Conservation (phyloP, 2,113 vertebrate genomes). For the Orientallactaga bullata region DNA sequence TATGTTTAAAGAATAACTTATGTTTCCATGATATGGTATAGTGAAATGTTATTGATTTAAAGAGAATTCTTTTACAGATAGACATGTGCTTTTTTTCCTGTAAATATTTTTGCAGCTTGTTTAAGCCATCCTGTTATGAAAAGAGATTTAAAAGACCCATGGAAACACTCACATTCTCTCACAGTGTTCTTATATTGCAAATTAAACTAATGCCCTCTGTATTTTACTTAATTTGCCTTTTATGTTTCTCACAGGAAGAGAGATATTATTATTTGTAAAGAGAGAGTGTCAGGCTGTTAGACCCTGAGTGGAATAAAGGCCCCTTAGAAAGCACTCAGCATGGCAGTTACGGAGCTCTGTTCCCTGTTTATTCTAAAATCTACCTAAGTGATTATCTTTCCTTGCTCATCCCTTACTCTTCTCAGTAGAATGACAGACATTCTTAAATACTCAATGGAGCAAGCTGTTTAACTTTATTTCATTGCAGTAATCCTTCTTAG, state of each 20-base stretch:
- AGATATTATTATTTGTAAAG: neutral
- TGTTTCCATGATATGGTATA: neutral
- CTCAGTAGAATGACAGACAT: neutral
- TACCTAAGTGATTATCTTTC: slow-evolving; percentile 7
- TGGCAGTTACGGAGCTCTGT: slow-evolving; percentile 35
- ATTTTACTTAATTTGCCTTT: neutral
- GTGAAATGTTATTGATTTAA: neutral
- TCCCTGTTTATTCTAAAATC: slow-evolving; percentile 64
- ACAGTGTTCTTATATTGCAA: neutral
- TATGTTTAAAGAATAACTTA: neutral
- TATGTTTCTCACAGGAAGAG: slow-evolving; percentile 35
- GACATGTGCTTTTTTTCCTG: neutral
- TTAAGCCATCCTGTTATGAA: neutral
- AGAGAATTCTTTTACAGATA: neutral
- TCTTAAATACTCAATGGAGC: slow-evolving; percentile 73
- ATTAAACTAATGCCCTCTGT: neutral
- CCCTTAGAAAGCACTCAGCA: slow-evolving; percentile 47
- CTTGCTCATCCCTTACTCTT: slow-evolving; percentile 30
- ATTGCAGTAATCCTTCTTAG: slow-evolving; percentile 70
- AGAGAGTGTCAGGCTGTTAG: neutral
- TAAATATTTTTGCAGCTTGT: neutral
- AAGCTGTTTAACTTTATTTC: slow-evolving; percentile 70
- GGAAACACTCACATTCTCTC: neutral
- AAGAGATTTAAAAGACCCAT: neutral
- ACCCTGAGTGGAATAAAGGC: slow-evolving; percentile 30